Base-by-base conservation (phyloP, 2,113 vertebrate species). In the Ictalurus punctatus region DNA sequence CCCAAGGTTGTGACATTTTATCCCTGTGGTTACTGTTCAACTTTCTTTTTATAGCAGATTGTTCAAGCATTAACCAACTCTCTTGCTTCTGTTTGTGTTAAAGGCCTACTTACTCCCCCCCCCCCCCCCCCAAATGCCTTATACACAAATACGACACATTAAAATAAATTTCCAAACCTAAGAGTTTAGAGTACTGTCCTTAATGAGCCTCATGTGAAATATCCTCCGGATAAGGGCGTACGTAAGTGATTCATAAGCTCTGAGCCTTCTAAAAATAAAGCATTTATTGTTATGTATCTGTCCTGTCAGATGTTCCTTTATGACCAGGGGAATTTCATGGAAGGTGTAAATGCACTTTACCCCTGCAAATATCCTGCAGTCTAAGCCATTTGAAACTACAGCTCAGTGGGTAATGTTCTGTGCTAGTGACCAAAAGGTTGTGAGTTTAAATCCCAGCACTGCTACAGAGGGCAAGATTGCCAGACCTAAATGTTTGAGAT, bases 61-160 rank as follows among this genome's bases (percentile, higher is more conserved):
- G 63, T 27, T 90, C 91, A 90, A 92, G 37, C 71, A 92, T 95
- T 93, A 92, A 93, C 91, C 27, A 37, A 84, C 52, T 81, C 71
- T 85, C 61, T 27, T 85, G 25, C 74, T 52, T 54, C 54, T 4
- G 19, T 34, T 19, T 34, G 78, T 84, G 86, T 59, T 59, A 63
- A 71, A 89, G 27, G 54, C 76, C 59, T 61, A 13, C 19, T 48
- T 19, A 25, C 27, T 90, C 87, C 69, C 79, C 52, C 37, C 37
- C 73, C 79, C 52, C 37, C 37, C 73, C 79, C 52, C 9, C 37
- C 0, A 56, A n/a, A 56, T 17, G 14, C 52, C 23, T 78, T 30
- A 56, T 9, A 30, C 48, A 80, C 52, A 30, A 52, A 87, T 91
- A 34, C 9, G 6, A 37, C 10, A 37, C 8, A 76, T 10, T 25